phyloP scores from a whole-genome alignment of 2,888 invertebrate species.

The Drosophila macrospina region DNA sequence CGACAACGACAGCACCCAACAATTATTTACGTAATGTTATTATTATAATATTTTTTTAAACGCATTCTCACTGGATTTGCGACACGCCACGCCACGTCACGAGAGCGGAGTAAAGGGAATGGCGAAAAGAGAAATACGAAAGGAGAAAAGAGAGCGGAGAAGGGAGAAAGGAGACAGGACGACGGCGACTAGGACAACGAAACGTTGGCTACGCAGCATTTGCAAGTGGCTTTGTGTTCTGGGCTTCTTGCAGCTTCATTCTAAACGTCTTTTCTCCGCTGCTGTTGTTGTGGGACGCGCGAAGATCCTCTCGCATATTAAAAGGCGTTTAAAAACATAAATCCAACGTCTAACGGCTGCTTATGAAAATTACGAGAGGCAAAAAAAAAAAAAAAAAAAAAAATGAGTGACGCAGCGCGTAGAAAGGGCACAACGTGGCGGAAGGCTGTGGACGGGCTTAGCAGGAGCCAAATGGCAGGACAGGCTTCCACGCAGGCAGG shows the following conservation, averaged over 20 bases:
- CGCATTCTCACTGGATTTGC: slow-evolving; percentile 80
- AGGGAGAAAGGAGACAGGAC: slow-evolving; percentile 14
- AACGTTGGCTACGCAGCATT: slow-evolving; percentile 58
- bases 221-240: slow-evolving; percentile 78
- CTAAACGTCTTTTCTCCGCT: background rate
- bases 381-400: slow-evolving; percentile 80
- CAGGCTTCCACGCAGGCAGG: slow-evolving; percentile 26
- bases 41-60: slow-evolving; percentile 83
- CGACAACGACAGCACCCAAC: slow-evolving; percentile 69
- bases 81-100: slow-evolving; percentile 28
- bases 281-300: slow-evolving; percentile 53
- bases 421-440: slow-evolving; percentile 5
- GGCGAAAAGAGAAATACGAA: background rate
- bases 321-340: slow-evolving; percentile 84
- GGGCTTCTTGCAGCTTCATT: background rate
- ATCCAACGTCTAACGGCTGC: slow-evolving; percentile 83
- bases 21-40: slow-evolving; percentile 83
- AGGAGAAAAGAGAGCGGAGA: too few species aligned
- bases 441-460: slow-evolving; percentile 43
- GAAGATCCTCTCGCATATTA: slow-evolving; percentile 80
- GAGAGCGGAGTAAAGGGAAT: background rate
- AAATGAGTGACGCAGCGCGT: slow-evolving; percentile 67
- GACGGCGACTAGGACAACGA: slow-evolving; percentile 47
- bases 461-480: slow-evolving; percentile 59
- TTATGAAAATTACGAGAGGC: slow-evolving; percentile 81